Base-by-base conservation (phyloP, 2,888 invertebrate species). In the Tenthredo notha region DNA sequence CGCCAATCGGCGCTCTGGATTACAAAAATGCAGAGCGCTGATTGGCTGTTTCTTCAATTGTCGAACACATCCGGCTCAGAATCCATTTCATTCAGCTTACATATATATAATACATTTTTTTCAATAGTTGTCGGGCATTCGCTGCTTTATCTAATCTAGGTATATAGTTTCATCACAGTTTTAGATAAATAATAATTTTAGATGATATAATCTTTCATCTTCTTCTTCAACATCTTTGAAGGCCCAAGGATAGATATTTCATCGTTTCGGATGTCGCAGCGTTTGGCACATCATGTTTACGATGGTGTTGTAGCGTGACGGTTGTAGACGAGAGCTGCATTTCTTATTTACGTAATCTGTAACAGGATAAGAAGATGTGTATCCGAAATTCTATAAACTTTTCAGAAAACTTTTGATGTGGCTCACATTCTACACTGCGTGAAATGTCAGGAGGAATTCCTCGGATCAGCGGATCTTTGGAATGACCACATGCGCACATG, bases 371-470 rank as follows among this genome's bases (percentile, higher is more conserved):
- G 33, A 33, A 33, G 5, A 33, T 70, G 70, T 70, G 37, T 70
- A 70, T 37, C 18, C 15, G 70, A 70, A 70, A 33, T 67, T 2
- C 33, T 33, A 67, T 67, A 0, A 67, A 67, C 33, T 67, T 67
- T 67, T 18, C 4, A 67, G 33, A 0, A 67, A 67, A 67, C 67
- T 18, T 70, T 37, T 37, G 33, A 33, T 70, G 29, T 37, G 33
- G 37, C 70, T 70, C 18, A 70, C 70, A 70, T 70, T 70, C 70
- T 37, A 70, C 70, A n/a, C 70, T 37, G 70, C 70, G 70, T 37
- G 37, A 37, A 70, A 70, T 70, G 6, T 70, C 29, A 37, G 33
- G 15, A 15, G 70, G 70, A 70, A 29, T 70, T 37, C 70, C 70
- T 7, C 37, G 18, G 33, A 70, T 70, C 70, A 33, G 70, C 37